Percentiles rank a stretch among this genome's conserved stretches.
These are phyloP conservation scores for Drosophila seguyi DNA, from an alignment of 1,140 invertebrate genomes.

Conservation along the genomic window DNA sequence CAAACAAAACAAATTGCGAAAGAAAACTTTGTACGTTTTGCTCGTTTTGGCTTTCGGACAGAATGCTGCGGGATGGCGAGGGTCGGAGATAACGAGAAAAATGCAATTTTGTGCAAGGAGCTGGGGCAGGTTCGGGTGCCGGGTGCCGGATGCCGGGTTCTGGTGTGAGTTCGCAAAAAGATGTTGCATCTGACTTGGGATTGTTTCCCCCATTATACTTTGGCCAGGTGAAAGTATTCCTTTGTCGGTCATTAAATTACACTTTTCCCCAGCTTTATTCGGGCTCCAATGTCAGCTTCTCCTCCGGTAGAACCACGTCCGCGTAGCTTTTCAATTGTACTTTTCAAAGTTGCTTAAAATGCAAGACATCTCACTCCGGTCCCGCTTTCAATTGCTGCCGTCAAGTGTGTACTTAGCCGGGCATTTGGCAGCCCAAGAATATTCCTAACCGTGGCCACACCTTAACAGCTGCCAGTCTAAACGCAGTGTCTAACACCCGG, in stretches of 20 bases:
- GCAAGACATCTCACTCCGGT: conserved; percentile 39
- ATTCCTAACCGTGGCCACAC: conserved; percentile 16
- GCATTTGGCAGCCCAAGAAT: conserved; percentile 19
- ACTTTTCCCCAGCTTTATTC: conserved; percentile 61
- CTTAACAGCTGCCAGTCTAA: conserved; percentile 28
- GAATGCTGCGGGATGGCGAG: conserved; percentile 11
- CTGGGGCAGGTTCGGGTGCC: neutral
- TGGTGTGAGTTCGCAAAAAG: conserved; percentile 28
- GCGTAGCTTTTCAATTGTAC: conserved; percentile 52
- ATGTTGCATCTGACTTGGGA: conserved; percentile 50
- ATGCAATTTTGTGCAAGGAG: conserved; percentile 68
- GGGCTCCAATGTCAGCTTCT: conserved; percentile 35
- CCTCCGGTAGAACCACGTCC: conserved; percentile 28
- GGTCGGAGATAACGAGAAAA: conserved; percentile 46
- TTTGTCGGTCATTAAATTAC: conserved; percentile 76
- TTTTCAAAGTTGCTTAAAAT: conserved; percentile 50
- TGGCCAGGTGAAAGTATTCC: conserved; percentile 58
- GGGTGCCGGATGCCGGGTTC: neutral
- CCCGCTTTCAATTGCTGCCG: conserved; percentile 31
- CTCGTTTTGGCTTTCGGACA: conserved; percentile 35
- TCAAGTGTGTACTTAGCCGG: conserved; percentile 43
- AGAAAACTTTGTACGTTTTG: conserved; percentile 74
- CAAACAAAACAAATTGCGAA: conserved; percentile 80
- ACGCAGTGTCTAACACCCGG: neutral
- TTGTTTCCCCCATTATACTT: conserved; percentile 30